Evolutionary conservation across 2,888 invertebrate genomes (phyloP).

Genomic region (Microctonus aethiopoides): DNA sequence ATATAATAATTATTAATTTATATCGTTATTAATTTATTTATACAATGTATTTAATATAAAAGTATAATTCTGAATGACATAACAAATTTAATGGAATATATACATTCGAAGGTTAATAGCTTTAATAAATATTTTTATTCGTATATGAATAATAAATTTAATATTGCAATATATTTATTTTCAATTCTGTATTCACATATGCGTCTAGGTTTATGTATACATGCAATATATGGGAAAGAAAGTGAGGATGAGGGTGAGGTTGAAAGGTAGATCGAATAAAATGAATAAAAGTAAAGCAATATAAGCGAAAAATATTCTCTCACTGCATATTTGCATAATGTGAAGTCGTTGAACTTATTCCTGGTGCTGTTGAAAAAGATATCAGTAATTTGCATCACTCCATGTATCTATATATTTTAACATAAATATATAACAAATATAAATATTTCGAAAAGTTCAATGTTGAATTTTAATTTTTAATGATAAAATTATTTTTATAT

Average conservation of each 20-base stretch:
- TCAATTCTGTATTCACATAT: neutral
- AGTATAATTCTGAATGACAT: no score
- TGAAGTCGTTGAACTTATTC: conserved; percentile 2
- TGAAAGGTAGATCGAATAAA: no score
- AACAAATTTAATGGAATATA: no score
- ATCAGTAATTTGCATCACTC: neutral
- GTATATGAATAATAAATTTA: no score
- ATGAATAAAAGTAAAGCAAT: neutral
- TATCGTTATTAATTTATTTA: no score
- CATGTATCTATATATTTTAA: neutral
- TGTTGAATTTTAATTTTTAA: conserved; percentile 3
- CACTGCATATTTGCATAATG: conserved; percentile 14
- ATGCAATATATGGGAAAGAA: neutral
- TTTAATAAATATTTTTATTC: no score
- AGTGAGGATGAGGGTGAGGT: neutral
- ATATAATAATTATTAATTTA: no score
- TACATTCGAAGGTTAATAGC: no score
- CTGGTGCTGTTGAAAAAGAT: conserved; percentile 2
- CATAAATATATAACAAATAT: no score
- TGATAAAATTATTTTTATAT: neutral
- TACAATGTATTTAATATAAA: no score
- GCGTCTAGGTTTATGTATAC: neutral
- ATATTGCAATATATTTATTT: neutral
- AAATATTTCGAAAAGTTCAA: no score
- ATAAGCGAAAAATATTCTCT: conserved; percentile 10